Evolutionary conservation across 2,888 invertebrate species (phyloP).

Genomic region (Pachydiplax longipennis): DNA sequence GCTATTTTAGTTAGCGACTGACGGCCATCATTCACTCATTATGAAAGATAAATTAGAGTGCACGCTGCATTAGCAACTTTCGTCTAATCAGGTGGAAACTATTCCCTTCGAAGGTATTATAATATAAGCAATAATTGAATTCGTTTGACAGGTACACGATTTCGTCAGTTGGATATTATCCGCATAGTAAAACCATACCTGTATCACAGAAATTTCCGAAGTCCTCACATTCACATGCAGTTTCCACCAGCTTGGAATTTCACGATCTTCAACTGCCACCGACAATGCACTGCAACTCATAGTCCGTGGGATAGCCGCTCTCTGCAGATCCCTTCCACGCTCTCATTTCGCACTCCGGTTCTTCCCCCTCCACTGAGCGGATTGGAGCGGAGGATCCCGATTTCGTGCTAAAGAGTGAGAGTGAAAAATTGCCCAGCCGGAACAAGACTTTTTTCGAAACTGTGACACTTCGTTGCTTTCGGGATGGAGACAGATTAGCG

Average conservation of each 20-base stretch:
- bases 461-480: slow-evolving; percentile 32
- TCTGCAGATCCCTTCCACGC: neutral
- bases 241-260: neutral
- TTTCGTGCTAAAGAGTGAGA: neutral
- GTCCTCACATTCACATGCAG: neutral
- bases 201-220: neutral
- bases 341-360: neutral
- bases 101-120: too few relatives aligned
- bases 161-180: neutral
- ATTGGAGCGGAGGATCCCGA: neutral
- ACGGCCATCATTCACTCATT: too few relatives aligned
- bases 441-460: slow-evolving; percentile 30
- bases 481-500: neutral
- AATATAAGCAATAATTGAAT: too few relatives aligned
- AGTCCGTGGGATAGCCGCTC: neutral
- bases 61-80: too few relatives aligned
- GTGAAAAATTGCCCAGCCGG: slow-evolving; percentile 8
- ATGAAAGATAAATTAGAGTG: too few relatives aligned
- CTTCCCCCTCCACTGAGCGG: neutral
- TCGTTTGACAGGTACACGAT: too few relatives aligned
- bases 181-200: neutral
- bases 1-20: too few relatives aligned
- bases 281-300: neutral
- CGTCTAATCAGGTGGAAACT: too few relatives aligned
- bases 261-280: neutral